Conservation (phyloP, 2,113 vertebrate species). For the Hippoglossus stenolepis region DNA sequence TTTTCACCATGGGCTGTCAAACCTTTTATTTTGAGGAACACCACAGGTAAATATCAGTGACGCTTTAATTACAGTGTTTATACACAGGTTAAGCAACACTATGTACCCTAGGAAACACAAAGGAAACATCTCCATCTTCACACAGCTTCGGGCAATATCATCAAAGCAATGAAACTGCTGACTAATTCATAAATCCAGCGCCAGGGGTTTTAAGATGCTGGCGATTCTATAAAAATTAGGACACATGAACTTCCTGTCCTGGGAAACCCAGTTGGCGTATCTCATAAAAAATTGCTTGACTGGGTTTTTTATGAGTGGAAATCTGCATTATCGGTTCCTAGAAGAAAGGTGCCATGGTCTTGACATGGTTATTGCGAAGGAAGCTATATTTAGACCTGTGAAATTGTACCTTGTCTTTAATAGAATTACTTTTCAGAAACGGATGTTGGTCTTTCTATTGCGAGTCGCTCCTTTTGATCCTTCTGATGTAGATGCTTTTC, state of each 20-base stretch:
- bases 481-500: constrained; percentile 15
- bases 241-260: neutral
- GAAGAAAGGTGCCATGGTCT: neutral
- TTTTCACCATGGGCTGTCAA: constrained; percentile 51
- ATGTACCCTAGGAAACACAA: constrained; percentile 28
- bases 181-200: constrained; percentile 1
- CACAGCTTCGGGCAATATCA: neutral
- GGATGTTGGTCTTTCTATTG: neutral
- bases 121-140: constrained; percentile 7
- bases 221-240: neutral
- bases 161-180: constrained; percentile 9
- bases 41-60: constrained; percentile 45
- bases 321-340: neutral
- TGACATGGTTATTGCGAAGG: neutral
- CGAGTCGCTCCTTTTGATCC: neutral
- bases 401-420: neutral
- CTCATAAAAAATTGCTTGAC: neutral
- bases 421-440: neutral
- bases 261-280: neutral
- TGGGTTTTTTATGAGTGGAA: neutral
- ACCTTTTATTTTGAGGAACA: constrained; percentile 48
- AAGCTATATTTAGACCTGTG: constrained; percentile 11
- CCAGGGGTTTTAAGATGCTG: constrained; percentile 6
- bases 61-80: constrained; percentile 48
- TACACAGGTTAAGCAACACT: constrained; percentile 30